A percentile compares a stretch with the other conserved stretches of the same genome.
Conservation (phyloP, 2,113 vertebrate species). For the Ammodytes dubius region DNA sequence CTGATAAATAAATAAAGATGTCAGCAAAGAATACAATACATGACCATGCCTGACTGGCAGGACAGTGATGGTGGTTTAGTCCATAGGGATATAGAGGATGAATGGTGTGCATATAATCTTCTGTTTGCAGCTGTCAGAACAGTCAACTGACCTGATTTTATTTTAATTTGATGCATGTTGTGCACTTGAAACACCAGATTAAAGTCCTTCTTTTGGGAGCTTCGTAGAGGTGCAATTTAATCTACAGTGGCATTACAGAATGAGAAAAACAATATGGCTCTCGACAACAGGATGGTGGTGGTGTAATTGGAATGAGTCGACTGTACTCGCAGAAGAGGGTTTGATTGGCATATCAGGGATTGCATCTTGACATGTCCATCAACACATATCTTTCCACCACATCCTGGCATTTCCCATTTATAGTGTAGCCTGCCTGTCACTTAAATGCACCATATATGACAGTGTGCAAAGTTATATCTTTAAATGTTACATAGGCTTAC, state of each 20-base stretch:
- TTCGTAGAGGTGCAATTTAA: slow-evolving; percentile 34
- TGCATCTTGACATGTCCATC: slow-evolving; percentile 50
- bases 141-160: slow-evolving; percentile 17
- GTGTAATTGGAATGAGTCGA: slow-evolving; percentile 43
- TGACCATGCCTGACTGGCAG: slow-evolving; percentile 42
- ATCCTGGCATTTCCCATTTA: slow-evolving; percentile 50
- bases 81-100: slow-evolving; percentile 11
- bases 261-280: slow-evolving; percentile 22
- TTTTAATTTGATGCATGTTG: slow-evolving; percentile 19
- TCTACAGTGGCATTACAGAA: not conserved
- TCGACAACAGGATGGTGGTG: not conserved
- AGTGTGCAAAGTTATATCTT: not conserved
- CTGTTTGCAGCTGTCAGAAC: slow-evolving; percentile 35
- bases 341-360: slow-evolving; percentile 45
- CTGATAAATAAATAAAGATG: slow-evolving; percentile 74
- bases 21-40: slow-evolving; percentile 66
- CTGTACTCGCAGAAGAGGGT: slow-evolving; percentile 4
- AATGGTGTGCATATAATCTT: slow-evolving; percentile 5
- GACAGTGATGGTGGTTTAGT: not conserved
- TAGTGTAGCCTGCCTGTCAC: slow-evolving; percentile 43
- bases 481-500: not conserved
- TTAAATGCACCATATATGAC: slow-evolving; percentile 36
- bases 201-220: slow-evolving; percentile 6
- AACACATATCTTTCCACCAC: not conserved
- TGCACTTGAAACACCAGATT: slow-evolving; percentile 3